Base-by-base conservation (phyloP, 2,888 invertebrate genomes). In the Conchocele bisecta region DNA sequence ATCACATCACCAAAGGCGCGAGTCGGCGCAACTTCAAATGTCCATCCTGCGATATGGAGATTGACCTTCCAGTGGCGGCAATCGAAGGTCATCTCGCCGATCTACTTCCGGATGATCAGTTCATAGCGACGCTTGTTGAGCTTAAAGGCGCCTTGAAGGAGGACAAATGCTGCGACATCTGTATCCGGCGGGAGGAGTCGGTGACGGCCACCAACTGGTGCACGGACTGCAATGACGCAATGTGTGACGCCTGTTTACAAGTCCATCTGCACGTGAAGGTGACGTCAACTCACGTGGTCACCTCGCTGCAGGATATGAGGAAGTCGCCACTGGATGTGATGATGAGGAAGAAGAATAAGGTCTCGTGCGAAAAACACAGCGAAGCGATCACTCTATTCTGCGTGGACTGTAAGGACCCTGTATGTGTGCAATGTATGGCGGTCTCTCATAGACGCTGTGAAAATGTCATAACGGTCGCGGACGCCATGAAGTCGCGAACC, bases 401-500 rank as follows among this genome's bases (percentile, higher is more conserved):
- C 70, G 75, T 82, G 24, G 82, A 84, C 51, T 86, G 86, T 50
- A 67, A 79, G 46, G 78, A 81, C 3, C 82, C 85, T 0, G 65
- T 84, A 3, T 87, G 87, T 65, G 83, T 81, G 4, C 83, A 85
- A 51, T 87, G 87, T 58, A 72, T 83, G 69, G 80, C 83, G 1
- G 70, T 75, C 2, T 75, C 76, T 7, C 87, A 87, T 58, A 60
- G 83, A 11, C 65, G 81, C 39, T 87, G 87, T 73, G 81, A 82
- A 39, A 72, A 81, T 35, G 83, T 84, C n/a, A 72, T 86, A 17
- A 82, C 84, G 1, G 80, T 85, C 4, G 68, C 67, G 6, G 86
- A 86, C 37, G 86, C 86, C 15, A 72, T 83, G 57, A 67, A 79
- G 17, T 74, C 81, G n/a, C 53, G 75, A n/a, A 75, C 81, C 22